A percentile compares a stretch with the other conserved stretches of the same genome.
These are phyloP conservation scores for Leptodactylus fallax DNA, from an alignment of 2,797 vertebrate species.

Conservation along the genomic window DNA sequence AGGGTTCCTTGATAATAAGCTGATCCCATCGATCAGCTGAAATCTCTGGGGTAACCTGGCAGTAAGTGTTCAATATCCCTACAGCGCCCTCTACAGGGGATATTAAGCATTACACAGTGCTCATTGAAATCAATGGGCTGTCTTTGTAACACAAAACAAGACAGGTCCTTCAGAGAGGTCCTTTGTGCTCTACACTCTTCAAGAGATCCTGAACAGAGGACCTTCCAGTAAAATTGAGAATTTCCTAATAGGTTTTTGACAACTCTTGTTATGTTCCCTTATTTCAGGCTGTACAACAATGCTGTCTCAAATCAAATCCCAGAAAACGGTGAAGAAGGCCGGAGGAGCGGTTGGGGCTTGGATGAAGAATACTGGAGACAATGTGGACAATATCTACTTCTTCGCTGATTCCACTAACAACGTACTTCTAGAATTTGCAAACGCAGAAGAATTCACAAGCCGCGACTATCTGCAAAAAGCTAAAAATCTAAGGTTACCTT, in stretches of 20 bases:
- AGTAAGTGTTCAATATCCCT: too few relatives aligned
- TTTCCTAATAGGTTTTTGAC: not conserved
- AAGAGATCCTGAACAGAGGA: too few relatives aligned
- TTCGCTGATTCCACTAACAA: slow-evolving; percentile 83
- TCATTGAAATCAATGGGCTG: too few relatives aligned
- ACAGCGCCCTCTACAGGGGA: too few relatives aligned
- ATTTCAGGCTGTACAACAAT: slow-evolving; percentile 82
- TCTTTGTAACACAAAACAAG: too few relatives aligned
- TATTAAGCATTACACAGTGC: too few relatives aligned
- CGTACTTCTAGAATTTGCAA: slow-evolving; percentile 82
- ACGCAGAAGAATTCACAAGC: slow-evolving; percentile 82
- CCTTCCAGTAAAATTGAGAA: too few relatives aligned
- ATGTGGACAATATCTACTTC: slow-evolving; percentile 86
- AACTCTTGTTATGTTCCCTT: slow-evolving; percentile 22
- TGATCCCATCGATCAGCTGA: too few relatives aligned
- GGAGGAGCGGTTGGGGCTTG: slow-evolving; percentile 83
- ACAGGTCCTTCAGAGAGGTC: too few relatives aligned
- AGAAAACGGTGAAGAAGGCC: slow-evolving; percentile 89
- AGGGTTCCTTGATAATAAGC: too few relatives aligned
- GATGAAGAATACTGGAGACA: slow-evolving; percentile 86
- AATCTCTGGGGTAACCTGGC: too few relatives aligned
- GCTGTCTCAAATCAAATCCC: slow-evolving; percentile 85
- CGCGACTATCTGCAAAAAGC: slow-evolving; percentile 69
- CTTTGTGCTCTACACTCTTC: too few relatives aligned
- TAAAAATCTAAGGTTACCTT: slow-evolving; percentile 78